Percentiles rank a stretch among this genome's conserved stretches.
Conservation (phyloP, 2,113 vertebrate species). For the Rynchops niger region DNA sequence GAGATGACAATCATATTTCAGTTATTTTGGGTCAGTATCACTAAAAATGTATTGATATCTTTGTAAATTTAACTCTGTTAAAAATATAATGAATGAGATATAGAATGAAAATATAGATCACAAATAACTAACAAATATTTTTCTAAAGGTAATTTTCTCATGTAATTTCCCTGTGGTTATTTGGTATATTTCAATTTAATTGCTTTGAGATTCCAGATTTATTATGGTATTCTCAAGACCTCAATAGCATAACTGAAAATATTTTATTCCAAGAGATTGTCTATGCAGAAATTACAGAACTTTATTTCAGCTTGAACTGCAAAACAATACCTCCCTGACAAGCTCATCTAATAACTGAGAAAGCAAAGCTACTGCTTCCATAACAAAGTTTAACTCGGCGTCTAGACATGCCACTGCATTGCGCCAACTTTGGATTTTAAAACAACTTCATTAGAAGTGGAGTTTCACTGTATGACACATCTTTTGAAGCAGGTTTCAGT, state of each 20-base stretch:
- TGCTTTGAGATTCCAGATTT: neutral
- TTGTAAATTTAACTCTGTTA: neutral
- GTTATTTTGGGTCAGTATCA: neutral
- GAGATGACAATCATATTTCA: neutral
- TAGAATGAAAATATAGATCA: neutral
- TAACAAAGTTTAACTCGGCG: neutral
- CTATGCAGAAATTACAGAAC: neutral
- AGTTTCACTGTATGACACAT: neutral
- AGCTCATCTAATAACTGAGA: neutral
- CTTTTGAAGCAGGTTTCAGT: neutral
- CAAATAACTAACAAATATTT: neutral
- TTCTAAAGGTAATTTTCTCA: neutral
- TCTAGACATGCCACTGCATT: neutral
- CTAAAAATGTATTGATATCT: neutral
- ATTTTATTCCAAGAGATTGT: neutral
- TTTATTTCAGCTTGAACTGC: slow-evolving; percentile 4
- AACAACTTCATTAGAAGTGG: neutral
- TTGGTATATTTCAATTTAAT: neutral
- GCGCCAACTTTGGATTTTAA: neutral
- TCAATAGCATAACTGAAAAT: neutral
- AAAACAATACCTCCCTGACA: neutral
- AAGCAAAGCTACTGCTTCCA: neutral
- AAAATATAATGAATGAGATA: neutral
- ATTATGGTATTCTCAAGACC: neutral
- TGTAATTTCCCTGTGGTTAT: neutral